These are phyloP conservation scores for Polydrusus pterygomalis DNA, from an alignment of 2,888 invertebrate species.

Conservation along the genomic window DNA sequence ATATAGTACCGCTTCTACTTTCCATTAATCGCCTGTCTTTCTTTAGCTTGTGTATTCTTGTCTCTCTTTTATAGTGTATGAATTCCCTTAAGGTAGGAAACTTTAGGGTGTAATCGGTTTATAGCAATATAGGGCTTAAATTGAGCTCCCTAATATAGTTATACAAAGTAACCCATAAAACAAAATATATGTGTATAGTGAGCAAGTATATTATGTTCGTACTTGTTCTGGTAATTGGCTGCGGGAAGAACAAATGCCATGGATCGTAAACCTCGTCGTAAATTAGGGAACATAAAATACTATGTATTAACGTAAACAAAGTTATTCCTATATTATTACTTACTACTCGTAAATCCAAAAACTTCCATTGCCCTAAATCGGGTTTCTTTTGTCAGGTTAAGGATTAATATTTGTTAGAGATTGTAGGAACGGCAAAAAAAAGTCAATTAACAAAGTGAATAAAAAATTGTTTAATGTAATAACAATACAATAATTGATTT, in stretches of 20 bases:
- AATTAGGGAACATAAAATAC: slow-evolving; percentile 30
- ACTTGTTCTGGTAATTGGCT: slow-evolving; percentile 26
- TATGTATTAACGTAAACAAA: slow-evolving; percentile 17
- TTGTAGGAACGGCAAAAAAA: too few species aligned
- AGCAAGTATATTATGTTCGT: slow-evolving; percentile 4
- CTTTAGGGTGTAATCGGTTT: too few species aligned
- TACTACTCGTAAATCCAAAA: slow-evolving; percentile 4
- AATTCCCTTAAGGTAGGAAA: too few species aligned
- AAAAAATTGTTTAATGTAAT: too few species aligned
- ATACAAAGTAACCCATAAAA: neutral
- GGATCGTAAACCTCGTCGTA: slow-evolving; percentile 27
- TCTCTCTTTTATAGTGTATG: too few species aligned
- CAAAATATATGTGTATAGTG: neutral
- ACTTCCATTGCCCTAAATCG: neutral
- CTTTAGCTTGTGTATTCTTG: too few species aligned
- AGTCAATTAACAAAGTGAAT: too few species aligned
- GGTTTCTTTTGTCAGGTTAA: neutral
- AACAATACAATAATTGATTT: too few species aligned
- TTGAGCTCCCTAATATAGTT: neutral
- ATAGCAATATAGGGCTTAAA: neutral
- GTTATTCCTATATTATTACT: slow-evolving; percentile 6
- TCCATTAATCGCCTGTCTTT: too few species aligned
- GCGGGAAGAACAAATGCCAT: slow-evolving; percentile 11
- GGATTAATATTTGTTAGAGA: too few species aligned
- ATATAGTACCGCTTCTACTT: too few species aligned